A percentile compares a stretch with the other conserved stretches of the same genome.
phyloP scores from a whole-genome alignment of 2,113 vertebrate genomes.

The Myocastor coypus region DNA sequence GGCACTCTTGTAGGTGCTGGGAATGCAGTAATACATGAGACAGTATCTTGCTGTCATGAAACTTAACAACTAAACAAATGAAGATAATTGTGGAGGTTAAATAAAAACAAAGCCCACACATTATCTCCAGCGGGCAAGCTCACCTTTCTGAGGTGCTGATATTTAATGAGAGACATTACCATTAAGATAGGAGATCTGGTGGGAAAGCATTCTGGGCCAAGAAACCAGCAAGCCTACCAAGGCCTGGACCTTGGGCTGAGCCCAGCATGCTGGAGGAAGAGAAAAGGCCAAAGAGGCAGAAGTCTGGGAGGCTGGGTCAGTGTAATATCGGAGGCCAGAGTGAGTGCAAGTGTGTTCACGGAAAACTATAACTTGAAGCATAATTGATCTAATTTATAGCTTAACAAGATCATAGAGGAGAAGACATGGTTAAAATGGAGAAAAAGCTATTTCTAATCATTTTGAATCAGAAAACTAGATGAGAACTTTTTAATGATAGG shows the following conservation, averaged over 20 bases:
- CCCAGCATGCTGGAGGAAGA: too few species aligned
- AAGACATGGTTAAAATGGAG: neutral
- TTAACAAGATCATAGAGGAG: neutral
- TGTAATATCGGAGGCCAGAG: neutral
- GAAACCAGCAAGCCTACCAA: neutral
- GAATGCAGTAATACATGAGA: neutral
- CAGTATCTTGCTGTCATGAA: neutral
- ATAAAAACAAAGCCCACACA: neutral
- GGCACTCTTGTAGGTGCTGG: neutral
- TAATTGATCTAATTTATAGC: neutral
- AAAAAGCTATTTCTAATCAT: neutral
- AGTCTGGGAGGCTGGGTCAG: neutral
- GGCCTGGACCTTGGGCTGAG: neutral
- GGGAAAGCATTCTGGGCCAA: neutral
- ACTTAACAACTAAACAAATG: conserved; percentile 7
- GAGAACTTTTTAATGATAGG: neutral
- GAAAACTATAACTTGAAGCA: neutral
- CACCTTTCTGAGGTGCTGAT: neutral
- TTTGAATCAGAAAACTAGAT: neutral
- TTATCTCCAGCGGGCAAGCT: neutral
- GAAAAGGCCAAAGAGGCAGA: neutral
- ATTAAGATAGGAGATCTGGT: neutral
- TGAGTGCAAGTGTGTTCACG: neutral
- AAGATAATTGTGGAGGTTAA: neutral
- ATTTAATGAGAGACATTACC: neutral